A percentile compares a stretch with the other conserved stretches of the same genome.
Conservation (phyloP, 2,888 invertebrate species). For the Halocaridina rubra region DNA sequence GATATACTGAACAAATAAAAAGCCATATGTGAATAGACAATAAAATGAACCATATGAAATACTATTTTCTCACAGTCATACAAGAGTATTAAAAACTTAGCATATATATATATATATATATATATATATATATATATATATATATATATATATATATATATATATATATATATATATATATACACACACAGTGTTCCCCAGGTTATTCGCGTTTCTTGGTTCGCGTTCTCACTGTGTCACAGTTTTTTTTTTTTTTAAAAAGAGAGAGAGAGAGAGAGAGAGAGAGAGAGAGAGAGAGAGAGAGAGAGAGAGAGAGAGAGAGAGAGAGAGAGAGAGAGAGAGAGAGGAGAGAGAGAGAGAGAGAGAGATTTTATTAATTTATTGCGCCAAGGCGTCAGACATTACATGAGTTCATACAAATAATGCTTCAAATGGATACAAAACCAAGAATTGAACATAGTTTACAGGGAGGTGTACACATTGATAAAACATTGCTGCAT, state of each 20-base stretch:
- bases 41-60: no score
- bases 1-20: no score
- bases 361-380: no score
- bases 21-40: no score
- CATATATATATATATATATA: not conserved
- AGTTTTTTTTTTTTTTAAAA: not conserved
- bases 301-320: not conserved
- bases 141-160: constrained; percentile 5
- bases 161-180: constrained; percentile 8
- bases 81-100: not conserved
- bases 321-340: no score
- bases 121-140: constrained; percentile 1
- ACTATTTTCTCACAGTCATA: not conserved
- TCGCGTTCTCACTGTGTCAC: not conserved
- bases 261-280: not conserved
- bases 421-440: no score
- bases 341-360: no score
- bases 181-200: not conserved
- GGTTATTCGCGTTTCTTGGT: not conserved
- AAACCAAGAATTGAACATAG: no score
- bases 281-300: not conserved
- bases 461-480: no score
- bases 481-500: no score
- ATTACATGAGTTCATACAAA: no score
- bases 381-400: no score